Base-by-base conservation (phyloP, 2,797 vertebrate species). In the Perodicticus potto region DNA sequence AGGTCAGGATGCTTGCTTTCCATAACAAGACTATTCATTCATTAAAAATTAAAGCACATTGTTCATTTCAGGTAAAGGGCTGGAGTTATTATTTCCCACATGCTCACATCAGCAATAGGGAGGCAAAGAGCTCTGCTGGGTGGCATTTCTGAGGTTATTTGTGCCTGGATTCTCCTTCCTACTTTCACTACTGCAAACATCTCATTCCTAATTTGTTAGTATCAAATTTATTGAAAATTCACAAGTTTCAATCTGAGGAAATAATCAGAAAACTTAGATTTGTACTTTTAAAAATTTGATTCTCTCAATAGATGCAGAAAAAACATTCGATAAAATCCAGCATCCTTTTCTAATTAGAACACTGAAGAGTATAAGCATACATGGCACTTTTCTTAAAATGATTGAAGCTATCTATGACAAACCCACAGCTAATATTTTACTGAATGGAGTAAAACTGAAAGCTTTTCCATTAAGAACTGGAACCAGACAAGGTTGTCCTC, bases 21-120 rank as follows among this genome's bases (percentile, higher is more conserved):
- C 85, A 29, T 82, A 93, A 94, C 67, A 73, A 93, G 55, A 86
- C 97, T 97, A 93, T 97, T 97, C 80, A 97, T 94, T 97, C 96
- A 98, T 98, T 98, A 98, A 98, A 98, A 98, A 97, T 98, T 96
- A 96, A 98, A 95, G 78, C 16, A 4, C 0, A 0, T 45, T 93
- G 69, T 86, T 67, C 49, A 37, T 94, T 97, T 93, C 57, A 70
- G 87, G 94, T 90, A 45, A 37, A 57, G 63, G 69, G 37, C 83
- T 95, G 72, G 29, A 74, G 22, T 63, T 80, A 65, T 89, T 67
- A 73, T 91, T 94, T 84, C 34, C 83, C 65, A 53, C 49, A 27
- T 82, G 34, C 20, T 61, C 27, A 55, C 14, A 63, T 80, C 32
- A 55, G 67, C 61, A 70, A 25, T 43, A 49, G 4, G 91, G 67